Percentiles rank a stretch among this genome's conserved stretches.
These are phyloP conservation scores for Xestia c-nigrum DNA, from an alignment of 2,888 invertebrate species.

Conservation along the genomic window DNA sequence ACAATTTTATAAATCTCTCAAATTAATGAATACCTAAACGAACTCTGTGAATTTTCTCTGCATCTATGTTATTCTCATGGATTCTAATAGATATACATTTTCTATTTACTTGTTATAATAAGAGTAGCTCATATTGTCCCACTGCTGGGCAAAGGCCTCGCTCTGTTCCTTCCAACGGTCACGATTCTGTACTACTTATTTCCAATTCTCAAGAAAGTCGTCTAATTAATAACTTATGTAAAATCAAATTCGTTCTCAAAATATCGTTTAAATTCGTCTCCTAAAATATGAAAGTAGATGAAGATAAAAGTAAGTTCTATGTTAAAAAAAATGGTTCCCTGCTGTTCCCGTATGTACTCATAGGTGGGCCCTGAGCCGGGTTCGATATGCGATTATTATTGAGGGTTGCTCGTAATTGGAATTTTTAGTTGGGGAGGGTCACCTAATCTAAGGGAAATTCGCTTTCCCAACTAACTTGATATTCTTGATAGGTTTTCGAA, in stretches of 20 bases:
- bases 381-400: slow-evolving; percentile 61
- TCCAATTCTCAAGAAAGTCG: too few relatives aligned
- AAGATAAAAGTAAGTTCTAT: neutral
- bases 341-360: neutral
- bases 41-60: too few relatives aligned
- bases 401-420: slow-evolving; percentile 63
- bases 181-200: too few relatives aligned
- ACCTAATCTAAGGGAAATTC: slow-evolving; percentile 60
- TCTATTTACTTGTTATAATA: too few relatives aligned
- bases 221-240: neutral
- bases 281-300: neutral
- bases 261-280: neutral
- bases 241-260: neutral
- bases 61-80: too few relatives aligned
- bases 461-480: slow-evolving; percentile 50
- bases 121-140: too few relatives aligned
- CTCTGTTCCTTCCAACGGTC: too few relatives aligned
- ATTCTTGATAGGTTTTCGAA: slow-evolving; percentile 51
- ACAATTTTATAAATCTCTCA: neutral
- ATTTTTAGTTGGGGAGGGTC: slow-evolving; percentile 62
- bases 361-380: slow-evolving; percentile 22
- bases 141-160: too few relatives aligned
- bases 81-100: too few relatives aligned
- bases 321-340: neutral
- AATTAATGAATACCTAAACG: neutral